phyloP scores from a whole-genome alignment of 2,113 vertebrate genomes.

The Anoplopoma fimbria region DNA sequence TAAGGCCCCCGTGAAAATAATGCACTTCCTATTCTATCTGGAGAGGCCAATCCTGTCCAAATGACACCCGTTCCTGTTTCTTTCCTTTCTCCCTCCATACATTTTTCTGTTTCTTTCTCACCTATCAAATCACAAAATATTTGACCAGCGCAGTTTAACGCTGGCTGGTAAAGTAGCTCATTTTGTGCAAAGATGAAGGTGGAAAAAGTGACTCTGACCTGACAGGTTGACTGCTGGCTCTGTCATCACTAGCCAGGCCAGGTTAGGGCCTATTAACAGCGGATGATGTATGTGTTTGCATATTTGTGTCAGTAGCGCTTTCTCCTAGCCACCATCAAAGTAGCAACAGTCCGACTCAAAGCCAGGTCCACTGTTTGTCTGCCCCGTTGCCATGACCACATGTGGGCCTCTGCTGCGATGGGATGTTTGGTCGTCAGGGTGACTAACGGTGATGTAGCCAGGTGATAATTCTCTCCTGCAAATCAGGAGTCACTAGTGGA shows the following conservation, averaged over 20 bases:
- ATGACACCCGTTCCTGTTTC: not conserved
- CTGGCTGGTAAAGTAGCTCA: not conserved
- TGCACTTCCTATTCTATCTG: not conserved
- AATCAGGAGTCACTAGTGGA: constrained; percentile 35
- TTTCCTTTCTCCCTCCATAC: not conserved
- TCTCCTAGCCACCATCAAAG: constrained; percentile 48
- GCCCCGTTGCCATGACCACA: constrained; percentile 61
- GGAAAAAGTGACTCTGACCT: constrained; percentile 72
- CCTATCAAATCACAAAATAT: constrained; percentile 18
- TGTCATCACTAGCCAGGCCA: constrained; percentile 55
- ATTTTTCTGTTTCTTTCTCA: constrained; percentile 17
- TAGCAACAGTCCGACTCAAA: constrained; percentile 40
- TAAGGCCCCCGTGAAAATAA: constrained; percentile 2
- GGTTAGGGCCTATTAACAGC: constrained; percentile 66
- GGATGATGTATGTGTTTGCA: constrained; percentile 71
- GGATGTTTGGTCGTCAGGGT: constrained; percentile 61
- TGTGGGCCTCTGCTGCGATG: constrained; percentile 12
- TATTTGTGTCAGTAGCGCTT: constrained; percentile 69
- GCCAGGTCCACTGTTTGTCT: constrained; percentile 69
- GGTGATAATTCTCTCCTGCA: constrained; percentile 50
- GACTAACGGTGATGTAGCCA: constrained; percentile 44
- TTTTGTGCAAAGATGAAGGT: constrained; percentile 36
- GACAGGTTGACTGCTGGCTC: constrained; percentile 57
- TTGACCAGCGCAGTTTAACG: not conserved
- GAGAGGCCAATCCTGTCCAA: constrained; percentile 25